Evolutionary conservation across 1,140 invertebrate genomes (phyloP), one percentile per base, ranked within the genome.

Genomic region (Zaprionus nigranus): DNA sequence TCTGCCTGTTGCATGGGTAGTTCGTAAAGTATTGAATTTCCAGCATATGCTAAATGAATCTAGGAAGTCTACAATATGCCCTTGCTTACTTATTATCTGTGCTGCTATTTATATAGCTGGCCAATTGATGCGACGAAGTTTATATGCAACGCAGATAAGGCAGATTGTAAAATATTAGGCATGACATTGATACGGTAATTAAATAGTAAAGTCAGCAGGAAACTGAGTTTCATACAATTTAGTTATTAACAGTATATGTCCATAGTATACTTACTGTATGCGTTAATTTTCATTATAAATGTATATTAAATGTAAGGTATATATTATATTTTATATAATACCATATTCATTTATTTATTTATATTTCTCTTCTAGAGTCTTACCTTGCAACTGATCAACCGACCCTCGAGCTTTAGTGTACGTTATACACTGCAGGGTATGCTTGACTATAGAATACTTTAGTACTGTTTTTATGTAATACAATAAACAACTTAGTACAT

Each of bases 1-100:
- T 30, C 54, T 64, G 58, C 9, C 62, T 65, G 67, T 26, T 38
- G 7, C 53, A 26, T n/a, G 79, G 77, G 67, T 15, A 17, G 78
- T 20, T 61, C 49, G 7, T 54, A 11, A 36, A 78, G 80, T 87
- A 79, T 5, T 26, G 24, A 7, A 57, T 12, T 51, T 17, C 1
- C 9, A 11, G 20, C 12, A 26, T 3, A 20, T 13, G 11, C 11
- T 24, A 24, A 15, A 40, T 24, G 5, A 12, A 5, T 13, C 36
- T 17, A 26, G 7, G 4, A 40, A 59, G 36, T 38, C 57, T 40
- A 38, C 9, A 7, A 38, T n/a, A 15, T 17, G 26, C 26, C 40
- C 20, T 60, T 46, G 15, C 20, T 22, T 43, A 59, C 7, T 9
- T 22, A 17, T 17, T 17, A 17, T 17, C 17, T 17, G 0, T 20